Evolutionary conservation across 2,888 invertebrate species (phyloP), one percentile per base, ranked within the genome.

Genomic region (Monochamus alternatus): DNA sequence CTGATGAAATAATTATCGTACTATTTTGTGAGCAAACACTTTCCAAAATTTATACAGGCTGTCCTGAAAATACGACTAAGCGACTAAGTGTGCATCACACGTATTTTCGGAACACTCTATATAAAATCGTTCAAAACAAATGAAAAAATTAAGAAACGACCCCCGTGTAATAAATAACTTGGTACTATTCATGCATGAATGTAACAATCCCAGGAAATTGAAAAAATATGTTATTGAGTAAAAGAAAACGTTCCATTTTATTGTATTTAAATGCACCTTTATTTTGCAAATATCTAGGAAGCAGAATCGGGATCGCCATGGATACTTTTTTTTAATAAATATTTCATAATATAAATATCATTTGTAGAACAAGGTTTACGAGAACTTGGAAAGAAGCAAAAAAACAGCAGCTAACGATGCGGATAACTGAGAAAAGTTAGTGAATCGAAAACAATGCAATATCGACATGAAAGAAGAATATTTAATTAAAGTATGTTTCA

Each of bases 251-350:
- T 47, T 47, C 43, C 4, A 32, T 62, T 62, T 32, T 31, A 62
- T 38, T 62, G 63, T 62, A 60, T 62, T 62, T 32, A 62, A 32
- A 62, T 62, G 12, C 14, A 62, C 44, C 12, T 65, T 65, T 65
- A 44, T 47, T 55, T 22, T 5, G 8, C n/a, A 55, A 55, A 22
- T 7, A 55, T 55, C n/a, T 55, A 55, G 55, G 55, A 55, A 55
- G n/a, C 7, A 55, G 51, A 7, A 38, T 38, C 38, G 3, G 9
- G 9, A 47, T 47, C 47, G 12, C 10, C 47, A 12, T 47, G 7
- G 47, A 47, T 47, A 38, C 14, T 52, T 52, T 55, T 55, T 55
- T n/a, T 55, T 7, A 55, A 55, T 55, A 14, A 38, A 38, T 2
- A n/a, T 51, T 51, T 55, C 55, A 55, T 55, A 55, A 55, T n/a